A percentile compares a stretch with the other conserved stretches of the same genome.
Conservation (phyloP, 2,797 vertebrate species). For the Poecilia gillii region DNA sequence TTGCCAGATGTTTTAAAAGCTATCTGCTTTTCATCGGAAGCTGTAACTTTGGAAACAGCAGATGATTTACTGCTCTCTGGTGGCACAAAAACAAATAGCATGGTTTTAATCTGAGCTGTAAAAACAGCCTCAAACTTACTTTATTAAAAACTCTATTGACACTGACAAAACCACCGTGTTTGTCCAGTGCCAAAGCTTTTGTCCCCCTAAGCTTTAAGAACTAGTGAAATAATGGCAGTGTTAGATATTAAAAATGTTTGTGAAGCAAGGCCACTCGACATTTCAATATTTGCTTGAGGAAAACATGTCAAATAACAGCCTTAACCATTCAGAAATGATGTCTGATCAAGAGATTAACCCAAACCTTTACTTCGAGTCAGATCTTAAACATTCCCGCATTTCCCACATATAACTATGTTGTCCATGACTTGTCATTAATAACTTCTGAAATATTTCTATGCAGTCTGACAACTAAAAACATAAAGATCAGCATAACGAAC, state of each 20-base stretch:
- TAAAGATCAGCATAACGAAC: neutral
- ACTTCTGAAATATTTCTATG: neutral
- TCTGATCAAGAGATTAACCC: neutral
- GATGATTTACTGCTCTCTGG: conserved; percentile 5
- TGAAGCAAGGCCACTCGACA: neutral
- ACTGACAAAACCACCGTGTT: neutral
- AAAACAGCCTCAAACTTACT: neutral
- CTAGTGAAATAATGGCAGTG: neutral
- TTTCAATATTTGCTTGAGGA: neutral
- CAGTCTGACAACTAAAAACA: neutral
- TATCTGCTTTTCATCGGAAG: neutral
- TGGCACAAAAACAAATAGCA: conserved; percentile 1
- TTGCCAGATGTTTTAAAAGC: neutral
- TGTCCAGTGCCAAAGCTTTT: rapidly evolving
- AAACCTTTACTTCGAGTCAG: neutral
- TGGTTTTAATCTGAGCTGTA: neutral
- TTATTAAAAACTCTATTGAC: neutral
- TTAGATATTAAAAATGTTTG: neutral
- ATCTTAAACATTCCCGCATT: neutral
- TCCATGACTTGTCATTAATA: neutral
- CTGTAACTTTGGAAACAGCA: neutral
- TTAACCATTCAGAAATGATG: neutral
- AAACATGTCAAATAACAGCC: neutral
- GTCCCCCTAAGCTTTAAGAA: neutral
- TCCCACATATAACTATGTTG: neutral